Percentiles rank a stretch among this genome's conserved stretches.
phyloP scores from a whole-genome alignment of 1,140 invertebrate species.

The Philopotamus ludificatus region DNA sequence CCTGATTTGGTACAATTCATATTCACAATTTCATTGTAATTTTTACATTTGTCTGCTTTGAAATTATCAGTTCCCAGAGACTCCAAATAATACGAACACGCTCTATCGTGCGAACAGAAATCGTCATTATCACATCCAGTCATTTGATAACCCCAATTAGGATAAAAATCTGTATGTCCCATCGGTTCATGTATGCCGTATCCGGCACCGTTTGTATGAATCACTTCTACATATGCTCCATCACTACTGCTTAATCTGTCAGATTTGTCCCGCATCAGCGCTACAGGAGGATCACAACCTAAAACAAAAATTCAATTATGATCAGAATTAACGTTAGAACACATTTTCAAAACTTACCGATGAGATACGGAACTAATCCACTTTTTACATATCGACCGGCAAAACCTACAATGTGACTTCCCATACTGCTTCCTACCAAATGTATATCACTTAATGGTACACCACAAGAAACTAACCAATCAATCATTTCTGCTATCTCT shows the following conservation, averaged over 20 bases:
- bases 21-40: slow-evolving; percentile 42
- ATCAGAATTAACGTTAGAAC: neutral
- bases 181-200: slow-evolving; percentile 56
- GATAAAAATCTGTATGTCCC: slow-evolving; percentile 63
- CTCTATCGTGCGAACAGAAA: slow-evolving; percentile 54
- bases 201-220: slow-evolving; percentile 64
- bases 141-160: slow-evolving; percentile 61
- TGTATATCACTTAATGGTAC: slow-evolving; percentile 39
- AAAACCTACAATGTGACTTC: slow-evolving; percentile 59
- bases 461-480: neutral
- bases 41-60: slow-evolving; percentile 46
- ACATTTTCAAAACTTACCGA: slow-evolving; percentile 1
- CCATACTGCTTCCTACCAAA: slow-evolving; percentile 61
- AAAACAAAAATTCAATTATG: neutral
- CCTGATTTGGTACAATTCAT: slow-evolving; percentile 43
- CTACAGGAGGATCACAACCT: slow-evolving; percentile 53
- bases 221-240: slow-evolving; percentile 61
- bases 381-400: slow-evolving; percentile 46
- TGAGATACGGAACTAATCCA: slow-evolving; percentile 32
- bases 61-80: slow-evolving; percentile 54
- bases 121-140: slow-evolving; percentile 60
- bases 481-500: neutral
- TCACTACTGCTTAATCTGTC: slow-evolving; percentile 50
- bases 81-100: slow-evolving; percentile 57
- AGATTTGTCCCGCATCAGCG: slow-evolving; percentile 43